These are phyloP conservation scores for Dromaius novaehollandiae DNA, from an alignment of 2,113 vertebrate genomes.

Conservation along the genomic window DNA sequence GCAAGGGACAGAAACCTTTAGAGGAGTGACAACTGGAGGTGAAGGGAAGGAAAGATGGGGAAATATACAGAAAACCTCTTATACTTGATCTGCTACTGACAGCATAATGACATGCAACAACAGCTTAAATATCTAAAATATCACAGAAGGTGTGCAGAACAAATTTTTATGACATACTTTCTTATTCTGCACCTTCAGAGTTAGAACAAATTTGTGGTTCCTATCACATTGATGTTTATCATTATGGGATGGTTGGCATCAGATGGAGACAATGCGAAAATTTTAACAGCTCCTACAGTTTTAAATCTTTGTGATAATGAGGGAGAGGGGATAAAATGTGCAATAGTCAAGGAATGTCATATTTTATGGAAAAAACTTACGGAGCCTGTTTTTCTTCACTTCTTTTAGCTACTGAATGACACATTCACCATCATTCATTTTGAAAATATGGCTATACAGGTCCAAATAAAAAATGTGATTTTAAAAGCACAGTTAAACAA, in stretches of 20 bases:
- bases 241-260: conserved; percentile 15
- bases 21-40: conserved; percentile 14
- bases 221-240: conserved; percentile 33
- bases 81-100: conserved; percentile 32
- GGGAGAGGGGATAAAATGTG: not conserved
- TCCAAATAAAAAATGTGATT: not conserved
- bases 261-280: conserved; percentile 9
- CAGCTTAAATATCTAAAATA: conserved; percentile 43
- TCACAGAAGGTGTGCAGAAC: conserved; percentile 27
- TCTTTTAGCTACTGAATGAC: not conserved
- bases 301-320: conserved; percentile 7
- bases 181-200: conserved; percentile 48
- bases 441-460: conserved; percentile 9
- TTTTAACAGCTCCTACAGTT: conserved; percentile 27
- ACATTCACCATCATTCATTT: not conserved
- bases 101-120: conserved; percentile 48
- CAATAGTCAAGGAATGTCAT: not conserved
- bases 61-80: conserved; percentile 37
- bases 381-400: conserved; percentile 10
- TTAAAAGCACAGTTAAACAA: not conserved
- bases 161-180: conserved; percentile 46
- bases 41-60: not conserved
- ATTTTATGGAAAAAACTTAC: not conserved
- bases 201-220: conserved; percentile 48
- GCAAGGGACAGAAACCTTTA: conserved; percentile 13